Conservation (phyloP, 1,140 invertebrate genomes). For the Zaprionus tsacasi region DNA sequence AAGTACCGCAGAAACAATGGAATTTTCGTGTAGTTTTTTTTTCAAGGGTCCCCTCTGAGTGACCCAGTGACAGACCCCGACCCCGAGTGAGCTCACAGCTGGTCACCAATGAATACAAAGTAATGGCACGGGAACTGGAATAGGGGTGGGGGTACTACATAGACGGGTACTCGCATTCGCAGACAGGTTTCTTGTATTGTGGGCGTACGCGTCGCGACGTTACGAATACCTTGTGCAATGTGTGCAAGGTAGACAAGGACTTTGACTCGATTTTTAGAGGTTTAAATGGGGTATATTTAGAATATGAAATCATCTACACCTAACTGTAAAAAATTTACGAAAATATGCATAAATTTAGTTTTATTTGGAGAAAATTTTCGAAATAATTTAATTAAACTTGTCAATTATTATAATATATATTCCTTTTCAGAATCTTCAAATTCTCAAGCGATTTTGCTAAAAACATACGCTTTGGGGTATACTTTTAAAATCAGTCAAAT, state of each 20-base stretch:
- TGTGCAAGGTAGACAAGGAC: not conserved
- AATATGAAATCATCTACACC: too few relatives aligned
- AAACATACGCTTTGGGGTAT: too few relatives aligned
- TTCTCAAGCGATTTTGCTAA: too few relatives aligned
- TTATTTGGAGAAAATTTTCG: too few relatives aligned
- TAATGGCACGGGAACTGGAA: not conserved
- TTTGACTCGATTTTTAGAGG: not conserved
- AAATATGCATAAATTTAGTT: too few relatives aligned
- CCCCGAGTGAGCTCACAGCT: slow-evolving; percentile 3
- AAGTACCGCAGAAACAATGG: slow-evolving; percentile 53
- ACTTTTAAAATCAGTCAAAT: too few relatives aligned
- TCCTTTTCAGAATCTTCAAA: too few relatives aligned
- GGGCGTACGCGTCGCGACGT: slow-evolving; percentile 40
- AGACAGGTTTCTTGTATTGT: slow-evolving; percentile 58
- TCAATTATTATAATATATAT: too few relatives aligned
- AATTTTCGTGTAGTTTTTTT: slow-evolving; percentile 58
- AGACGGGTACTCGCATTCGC: not conserved
- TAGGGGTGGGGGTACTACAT: not conserved
- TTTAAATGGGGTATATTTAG: too few relatives aligned
- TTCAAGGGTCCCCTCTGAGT: slow-evolving; percentile 28
- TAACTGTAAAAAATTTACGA: too few relatives aligned
- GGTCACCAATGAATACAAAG: slow-evolving; percentile 4
- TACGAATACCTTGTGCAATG: not conserved
- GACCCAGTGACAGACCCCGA: slow-evolving; percentile 59
- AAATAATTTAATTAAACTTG: too few relatives aligned